phyloP scores from a whole-genome alignment of 1,140 invertebrate species.

The Archivesica marissinica region DNA sequence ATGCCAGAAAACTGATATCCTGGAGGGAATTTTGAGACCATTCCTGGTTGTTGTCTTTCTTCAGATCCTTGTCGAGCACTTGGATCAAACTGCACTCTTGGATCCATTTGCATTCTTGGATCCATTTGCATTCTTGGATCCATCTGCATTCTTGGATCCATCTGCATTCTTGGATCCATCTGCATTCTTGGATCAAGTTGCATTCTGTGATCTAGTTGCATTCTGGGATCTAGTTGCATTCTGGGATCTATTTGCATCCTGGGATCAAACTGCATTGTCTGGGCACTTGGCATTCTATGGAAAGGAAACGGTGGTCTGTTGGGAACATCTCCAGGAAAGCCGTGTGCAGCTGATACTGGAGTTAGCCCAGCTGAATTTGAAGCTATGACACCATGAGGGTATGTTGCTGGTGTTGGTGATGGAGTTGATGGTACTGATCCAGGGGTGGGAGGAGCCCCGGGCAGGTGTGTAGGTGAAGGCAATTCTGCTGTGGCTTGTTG shows the following conservation, averaged over 20 bases:
- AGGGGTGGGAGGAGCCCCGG: slow-evolving; percentile 50
- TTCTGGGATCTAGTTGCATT: slow-evolving; percentile 44
- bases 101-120: slow-evolving; percentile 46
- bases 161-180: slow-evolving; percentile 30
- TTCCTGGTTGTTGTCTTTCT: slow-evolving; percentile 28
- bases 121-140: slow-evolving; percentile 26
- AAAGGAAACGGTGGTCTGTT: slow-evolving; percentile 40
- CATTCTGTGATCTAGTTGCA: slow-evolving; percentile 27
- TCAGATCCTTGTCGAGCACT: slow-evolving; percentile 42
- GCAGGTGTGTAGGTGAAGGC: slow-evolving; percentile 46
- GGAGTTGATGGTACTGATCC: slow-evolving; percentile 44
- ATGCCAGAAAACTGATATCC: slow-evolving; percentile 7
- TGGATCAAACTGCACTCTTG: slow-evolving; percentile 44
- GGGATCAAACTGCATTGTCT: slow-evolving; percentile 50
- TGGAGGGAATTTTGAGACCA: slow-evolving; percentile 24
- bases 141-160: neutral
- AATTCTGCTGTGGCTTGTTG: slow-evolving; percentile 18
- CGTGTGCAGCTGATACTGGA: neutral
- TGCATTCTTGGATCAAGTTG: slow-evolving; percentile 33
- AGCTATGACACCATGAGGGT: slow-evolving; percentile 33
- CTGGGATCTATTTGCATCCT: slow-evolving; percentile 58
- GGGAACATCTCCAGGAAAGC: slow-evolving; percentile 24
- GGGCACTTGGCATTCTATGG: slow-evolving; percentile 43
- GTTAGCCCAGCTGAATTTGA: slow-evolving; percentile 2
- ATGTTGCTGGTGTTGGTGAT: slow-evolving; percentile 45